These are phyloP conservation scores for Atethmia centrago DNA, from an alignment of 2,888 invertebrate genomes.

Conservation along the genomic window DNA sequence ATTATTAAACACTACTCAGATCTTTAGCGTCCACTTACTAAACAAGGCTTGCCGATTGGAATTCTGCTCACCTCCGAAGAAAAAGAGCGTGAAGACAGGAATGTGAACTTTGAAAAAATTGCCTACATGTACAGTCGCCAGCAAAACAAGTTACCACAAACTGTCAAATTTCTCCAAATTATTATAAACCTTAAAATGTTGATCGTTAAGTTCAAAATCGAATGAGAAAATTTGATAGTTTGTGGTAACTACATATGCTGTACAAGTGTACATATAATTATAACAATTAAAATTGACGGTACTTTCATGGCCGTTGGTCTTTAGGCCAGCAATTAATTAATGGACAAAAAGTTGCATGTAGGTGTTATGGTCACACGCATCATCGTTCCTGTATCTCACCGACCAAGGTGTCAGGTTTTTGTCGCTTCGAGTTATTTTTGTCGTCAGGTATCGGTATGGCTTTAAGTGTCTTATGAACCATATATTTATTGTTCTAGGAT, in stretches of 20 bases:
- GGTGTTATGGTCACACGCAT: constrained; percentile 59
- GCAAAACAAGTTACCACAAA: no score
- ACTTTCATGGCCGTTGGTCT: constrained; percentile 54
- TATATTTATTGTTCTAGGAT: constrained; percentile 15
- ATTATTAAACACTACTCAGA: constrained; percentile 9
- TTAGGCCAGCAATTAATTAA: constrained; percentile 48
- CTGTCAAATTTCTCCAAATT: no score
- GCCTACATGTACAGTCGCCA: background rate
- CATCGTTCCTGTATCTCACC: constrained; percentile 48
- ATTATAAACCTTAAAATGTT: no score
- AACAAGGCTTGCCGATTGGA: constrained; percentile 44
- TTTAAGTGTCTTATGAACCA: constrained; percentile 7
- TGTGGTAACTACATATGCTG: no score
- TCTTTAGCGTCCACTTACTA: constrained; percentile 14
- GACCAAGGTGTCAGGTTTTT: constrained; percentile 54
- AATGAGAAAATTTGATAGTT: no score
- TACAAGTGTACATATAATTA: no score
- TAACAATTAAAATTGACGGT: constrained; percentile 53
- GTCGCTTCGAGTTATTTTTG: constrained; percentile 37
- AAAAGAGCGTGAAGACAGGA: constrained; percentile 44
- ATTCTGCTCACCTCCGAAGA: constrained; percentile 41
- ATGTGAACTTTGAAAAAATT: constrained; percentile 56
- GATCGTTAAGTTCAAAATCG: no score
- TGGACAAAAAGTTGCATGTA: constrained; percentile 49
- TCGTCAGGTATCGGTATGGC: constrained; percentile 8